Base-by-base conservation (phyloP, 2,888 invertebrate species). In the Eustalomyia histrio region DNA sequence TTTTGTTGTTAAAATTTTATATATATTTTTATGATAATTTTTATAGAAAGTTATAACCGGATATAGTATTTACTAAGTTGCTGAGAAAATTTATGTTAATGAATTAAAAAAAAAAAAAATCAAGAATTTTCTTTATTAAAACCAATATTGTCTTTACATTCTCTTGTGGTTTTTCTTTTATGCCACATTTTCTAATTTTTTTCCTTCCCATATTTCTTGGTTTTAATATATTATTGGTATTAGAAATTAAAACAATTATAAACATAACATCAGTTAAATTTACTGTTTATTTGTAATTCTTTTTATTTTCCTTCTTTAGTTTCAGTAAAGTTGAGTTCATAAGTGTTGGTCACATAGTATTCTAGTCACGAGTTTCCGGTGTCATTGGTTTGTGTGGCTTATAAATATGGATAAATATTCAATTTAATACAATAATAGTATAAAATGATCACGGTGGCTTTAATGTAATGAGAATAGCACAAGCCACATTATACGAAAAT, bases 301-400 rank as follows among this genome's bases (percentile, higher is more conserved):
- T n/a, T n/a, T 53, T 47, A 58, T 52, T 17, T 29, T 29, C n/a
- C n/a, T 29, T 7, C 29, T 35, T 43, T 43, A 18, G 7, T 17
- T 47, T 33, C 3, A 43, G 24, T 50, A 52, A 50, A 24, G 24
- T 21, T 60, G 4, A 47, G 58, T 64, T 3, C 64, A 58, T 39
- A 58, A 39, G 33, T 33, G 7, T 55, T 64, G 64, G 50, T 67
- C 60, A 69, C 60, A 80, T 61, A n/a, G n/a, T n/a, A 81, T 81
- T 78, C 78, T 63, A 81, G 81, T 81, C 81, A 81, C 81, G 81
- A 81, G 81, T 81, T 81, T 81, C 81, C 81, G 81, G 81, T 81
- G 81, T 81, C 81, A 75, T 75, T 81, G 81, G 63, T 63, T 79
- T 57, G 76, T 76, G 76, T 80, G 73, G 76, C 68, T 76, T 72